phyloP scores from a whole-genome alignment of 2,797 vertebrate species.

The Chelon auratus region DNA sequence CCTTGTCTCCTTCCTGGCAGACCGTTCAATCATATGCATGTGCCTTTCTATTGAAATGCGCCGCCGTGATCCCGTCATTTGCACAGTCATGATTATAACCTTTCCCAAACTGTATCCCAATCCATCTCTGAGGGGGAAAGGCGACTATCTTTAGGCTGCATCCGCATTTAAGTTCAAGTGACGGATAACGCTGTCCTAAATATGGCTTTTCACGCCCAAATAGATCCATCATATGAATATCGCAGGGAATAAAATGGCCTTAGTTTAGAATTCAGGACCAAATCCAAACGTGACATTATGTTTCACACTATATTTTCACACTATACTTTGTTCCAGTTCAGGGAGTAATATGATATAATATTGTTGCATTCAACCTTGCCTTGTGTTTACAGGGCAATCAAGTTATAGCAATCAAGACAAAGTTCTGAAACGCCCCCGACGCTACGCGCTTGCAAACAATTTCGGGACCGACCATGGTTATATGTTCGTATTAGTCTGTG shows the following conservation, averaged over 20 bases:
- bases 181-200: constrained; percentile 27
- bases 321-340: neutral
- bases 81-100: constrained; percentile 28
- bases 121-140: constrained; percentile 28
- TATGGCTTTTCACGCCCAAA: constrained; percentile 10
- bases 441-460: too few species aligned
- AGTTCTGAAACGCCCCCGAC: too few species aligned
- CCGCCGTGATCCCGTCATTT: constrained; percentile 48
- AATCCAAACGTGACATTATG: constrained; percentile 12
- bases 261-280: constrained; percentile 12
- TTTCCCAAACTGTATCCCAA: constrained; percentile 26
- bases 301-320: neutral
- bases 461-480: too few species aligned
- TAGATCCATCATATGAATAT: constrained; percentile 16
- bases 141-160: neutral
- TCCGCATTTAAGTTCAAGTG: constrained; percentile 23
- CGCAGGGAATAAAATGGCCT: neutral
- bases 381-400: too few species aligned
- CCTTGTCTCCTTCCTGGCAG: constrained; percentile 36
- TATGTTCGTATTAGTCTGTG: too few species aligned
- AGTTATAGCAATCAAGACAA: too few species aligned
- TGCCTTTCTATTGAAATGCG: constrained; percentile 35
- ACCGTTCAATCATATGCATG: constrained; percentile 42
- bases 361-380: too few species aligned
- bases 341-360: too few species aligned